Evolutionary conservation across 2,888 invertebrate genomes (phyloP).

Genomic region (Diadegma fenestrale): DNA sequence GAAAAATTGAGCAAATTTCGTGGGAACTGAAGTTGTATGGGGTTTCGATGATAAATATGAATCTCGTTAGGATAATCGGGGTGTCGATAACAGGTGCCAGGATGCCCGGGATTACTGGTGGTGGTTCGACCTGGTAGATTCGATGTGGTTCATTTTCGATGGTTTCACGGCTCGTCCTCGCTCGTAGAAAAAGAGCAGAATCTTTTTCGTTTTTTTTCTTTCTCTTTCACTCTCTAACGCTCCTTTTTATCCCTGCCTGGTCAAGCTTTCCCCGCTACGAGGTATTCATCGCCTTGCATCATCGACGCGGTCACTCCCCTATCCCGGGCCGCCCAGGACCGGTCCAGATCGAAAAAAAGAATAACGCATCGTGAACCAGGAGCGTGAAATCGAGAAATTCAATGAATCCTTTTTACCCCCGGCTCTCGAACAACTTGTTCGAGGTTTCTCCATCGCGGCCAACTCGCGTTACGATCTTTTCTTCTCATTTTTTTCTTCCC

Average conservation of each 20-base stretch:
- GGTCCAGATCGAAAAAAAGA: slow-evolving; percentile 14
- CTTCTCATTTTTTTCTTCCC: slow-evolving; percentile 40
- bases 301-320: slow-evolving; percentile 63
- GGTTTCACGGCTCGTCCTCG: slow-evolving; percentile 72
- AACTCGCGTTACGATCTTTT: slow-evolving; percentile 38
- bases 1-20: slow-evolving; percentile 41
- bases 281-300: slow-evolving; percentile 57
- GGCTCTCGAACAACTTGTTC: slow-evolving; percentile 30
- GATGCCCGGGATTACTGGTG: slow-evolving; percentile 78
- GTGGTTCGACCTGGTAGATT: slow-evolving; percentile 65
- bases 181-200: not conserved
- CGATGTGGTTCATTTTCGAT: slow-evolving; percentile 75
- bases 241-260: slow-evolving; percentile 8
- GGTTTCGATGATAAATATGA: not conserved
- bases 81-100: slow-evolving; percentile 79
- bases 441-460: slow-evolving; percentile 51
- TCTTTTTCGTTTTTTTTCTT: not conserved
- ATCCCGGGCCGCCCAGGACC: slow-evolving; percentile 1
- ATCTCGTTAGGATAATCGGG: slow-evolving; percentile 49
- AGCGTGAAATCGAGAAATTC: slow-evolving; percentile 68
- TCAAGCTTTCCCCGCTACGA: slow-evolving; percentile 40
- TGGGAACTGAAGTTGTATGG: slow-evolving; percentile 55
- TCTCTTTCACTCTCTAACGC: not conserved
- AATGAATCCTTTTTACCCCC: slow-evolving; percentile 55
- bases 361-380: slow-evolving; percentile 42